A percentile compares a stretch with the other conserved stretches of the same genome.
These are phyloP conservation scores for Peromyscus melanophrys DNA, from an alignment of 2,797 vertebrate species.

Conservation along the genomic window DNA sequence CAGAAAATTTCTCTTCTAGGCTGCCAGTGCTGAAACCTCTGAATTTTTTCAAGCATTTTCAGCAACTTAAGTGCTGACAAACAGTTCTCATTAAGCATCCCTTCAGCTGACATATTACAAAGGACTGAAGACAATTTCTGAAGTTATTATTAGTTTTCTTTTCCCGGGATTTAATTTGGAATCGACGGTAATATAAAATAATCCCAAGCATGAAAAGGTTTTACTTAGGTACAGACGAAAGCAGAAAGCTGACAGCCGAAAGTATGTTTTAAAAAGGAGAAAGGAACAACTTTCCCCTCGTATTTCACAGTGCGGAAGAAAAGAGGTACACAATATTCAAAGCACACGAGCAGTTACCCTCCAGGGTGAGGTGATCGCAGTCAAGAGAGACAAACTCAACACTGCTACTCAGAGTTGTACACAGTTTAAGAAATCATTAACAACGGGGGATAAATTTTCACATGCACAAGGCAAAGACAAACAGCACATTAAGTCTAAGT, in stretches of 20 bases:
- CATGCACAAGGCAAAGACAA: background rate
- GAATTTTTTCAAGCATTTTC: conserved; percentile 37
- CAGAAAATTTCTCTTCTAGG: conserved; percentile 35
- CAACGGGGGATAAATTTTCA: conserved; percentile 51
- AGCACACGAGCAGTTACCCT: background rate
- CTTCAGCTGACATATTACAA: conserved; percentile 49
- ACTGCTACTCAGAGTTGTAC: background rate
- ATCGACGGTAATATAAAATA: conserved; percentile 25
- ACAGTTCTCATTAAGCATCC: background rate
- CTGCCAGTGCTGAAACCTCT: conserved; percentile 20
- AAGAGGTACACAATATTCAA: background rate
- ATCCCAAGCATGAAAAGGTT: conserved; percentile 30
- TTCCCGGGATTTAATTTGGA: conserved; percentile 51
- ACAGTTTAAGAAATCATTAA: conserved; percentile 53
- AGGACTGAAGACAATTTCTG: background rate
- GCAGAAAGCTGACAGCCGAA: background rate
- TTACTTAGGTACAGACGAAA: conserved; percentile 40
- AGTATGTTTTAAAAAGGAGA: background rate
- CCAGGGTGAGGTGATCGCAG: conserved; percentile 3
- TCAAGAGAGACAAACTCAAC: conserved; percentile 26
- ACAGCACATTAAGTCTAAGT: background rate
- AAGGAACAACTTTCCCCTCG: background rate
- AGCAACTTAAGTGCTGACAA: conserved; percentile 22
- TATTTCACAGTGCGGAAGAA: background rate
- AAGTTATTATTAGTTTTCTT: conserved; percentile 34